Evolutionary conservation across 1,140 invertebrate species (phyloP).

Genomic region (Drosophila rhopaloa): DNA sequence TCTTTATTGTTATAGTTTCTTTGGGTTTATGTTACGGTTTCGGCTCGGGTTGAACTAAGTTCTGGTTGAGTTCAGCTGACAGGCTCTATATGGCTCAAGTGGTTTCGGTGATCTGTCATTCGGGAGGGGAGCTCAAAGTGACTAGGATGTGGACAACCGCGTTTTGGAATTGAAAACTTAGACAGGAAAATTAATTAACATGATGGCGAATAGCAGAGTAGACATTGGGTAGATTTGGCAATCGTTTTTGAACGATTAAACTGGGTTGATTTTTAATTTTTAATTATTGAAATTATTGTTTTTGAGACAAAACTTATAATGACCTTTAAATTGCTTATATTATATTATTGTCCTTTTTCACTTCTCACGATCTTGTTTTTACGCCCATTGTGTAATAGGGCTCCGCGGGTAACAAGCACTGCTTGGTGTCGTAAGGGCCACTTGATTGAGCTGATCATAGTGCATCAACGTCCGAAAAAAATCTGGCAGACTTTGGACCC

Average conservation of each 20-base stretch:
- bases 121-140: slow-evolving; percentile 13
- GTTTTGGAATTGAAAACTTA: slow-evolving; percentile 44
- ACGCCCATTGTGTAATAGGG: too few species aligned
- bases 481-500: too few species aligned
- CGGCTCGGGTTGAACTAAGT: slow-evolving; percentile 23
- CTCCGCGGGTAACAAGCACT: too few species aligned
- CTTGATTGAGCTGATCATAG: too few species aligned
- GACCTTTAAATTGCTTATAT: too few species aligned
- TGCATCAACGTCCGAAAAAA: too few species aligned
- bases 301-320: too few species aligned
- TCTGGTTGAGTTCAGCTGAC: slow-evolving; percentile 47
- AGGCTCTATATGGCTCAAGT: slow-evolving; percentile 49
- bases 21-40: slow-evolving; percentile 49
- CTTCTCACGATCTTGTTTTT: too few species aligned
- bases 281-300: too few species aligned
- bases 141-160: slow-evolving; percentile 44
- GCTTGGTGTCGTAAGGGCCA: too few species aligned
- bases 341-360: too few species aligned
- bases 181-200: slow-evolving; percentile 39
- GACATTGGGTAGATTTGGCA: not conserved
- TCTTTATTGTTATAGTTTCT: slow-evolving; percentile 79
- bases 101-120: slow-evolving; percentile 28
- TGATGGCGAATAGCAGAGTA: not conserved
- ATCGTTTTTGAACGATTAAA: not conserved
- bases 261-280: too few species aligned